Percentiles rank a stretch among this genome's conserved stretches.
Evolutionary conservation across 2,888 invertebrate genomes (phyloP).

Genomic region (Axea sp.): DNA sequence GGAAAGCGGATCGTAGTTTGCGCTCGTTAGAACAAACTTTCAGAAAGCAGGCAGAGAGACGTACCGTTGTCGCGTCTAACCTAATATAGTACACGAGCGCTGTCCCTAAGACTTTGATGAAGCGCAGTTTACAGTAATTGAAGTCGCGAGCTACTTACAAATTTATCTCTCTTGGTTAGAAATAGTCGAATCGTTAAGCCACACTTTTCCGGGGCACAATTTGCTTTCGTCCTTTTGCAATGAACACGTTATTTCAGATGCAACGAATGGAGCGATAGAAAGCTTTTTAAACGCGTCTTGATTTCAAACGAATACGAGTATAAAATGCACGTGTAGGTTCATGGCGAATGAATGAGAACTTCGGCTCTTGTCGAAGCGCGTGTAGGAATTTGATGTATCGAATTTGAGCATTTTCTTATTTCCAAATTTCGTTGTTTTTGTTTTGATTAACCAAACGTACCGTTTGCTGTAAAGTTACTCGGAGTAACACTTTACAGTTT

Average conservation of each 20-base stretch:
- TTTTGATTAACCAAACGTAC: too few relatives aligned
- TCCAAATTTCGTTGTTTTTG: too few relatives aligned
- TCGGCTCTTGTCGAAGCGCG: too few relatives aligned
- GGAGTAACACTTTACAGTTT: too few relatives aligned
- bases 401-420: too few relatives aligned
- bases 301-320: too few relatives aligned
- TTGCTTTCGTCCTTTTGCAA: neutral
- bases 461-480: too few relatives aligned
- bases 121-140: conserved; percentile 50
- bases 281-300: too few relatives aligned
- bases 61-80: conserved; percentile 62
- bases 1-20: conserved; percentile 62
- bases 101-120: conserved; percentile 62
- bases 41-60: conserved; percentile 68
- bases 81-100: conserved; percentile 67
- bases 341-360: too few relatives aligned
- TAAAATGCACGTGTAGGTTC: too few relatives aligned
- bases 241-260: neutral
- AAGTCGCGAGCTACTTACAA: conserved; percentile 26
- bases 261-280: neutral
- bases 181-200: conserved; percentile 11
- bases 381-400: too few relatives aligned
- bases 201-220: neutral
- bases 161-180: conserved; percentile 22
- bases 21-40: conserved; percentile 69